phyloP scores from a whole-genome alignment of 2,113 vertebrate genomes.

The Istiophorus platypterus region DNA sequence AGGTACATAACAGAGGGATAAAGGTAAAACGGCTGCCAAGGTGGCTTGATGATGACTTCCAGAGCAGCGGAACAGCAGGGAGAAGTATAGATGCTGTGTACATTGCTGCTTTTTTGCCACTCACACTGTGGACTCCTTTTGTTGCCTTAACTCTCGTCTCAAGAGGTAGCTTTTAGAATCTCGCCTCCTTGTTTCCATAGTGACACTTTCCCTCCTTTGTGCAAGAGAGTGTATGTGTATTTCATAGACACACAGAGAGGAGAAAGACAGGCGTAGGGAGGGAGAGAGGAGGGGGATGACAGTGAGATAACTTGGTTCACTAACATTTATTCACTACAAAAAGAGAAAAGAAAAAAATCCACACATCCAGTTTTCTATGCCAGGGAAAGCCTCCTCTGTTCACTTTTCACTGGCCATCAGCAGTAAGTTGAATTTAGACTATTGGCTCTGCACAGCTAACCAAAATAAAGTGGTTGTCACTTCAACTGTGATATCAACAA shows the following conservation, averaged over 20 bases:
- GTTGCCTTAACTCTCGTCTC: constrained; percentile 84
- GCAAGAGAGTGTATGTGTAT: constrained; percentile 70
- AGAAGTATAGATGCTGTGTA: constrained; percentile 64
- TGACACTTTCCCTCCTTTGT: constrained; percentile 87
- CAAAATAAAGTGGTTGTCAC: constrained; percentile 47
- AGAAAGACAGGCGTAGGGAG: constrained; percentile 65
- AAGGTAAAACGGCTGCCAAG: constrained; percentile 38
- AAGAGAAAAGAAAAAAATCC: constrained; percentile 40
- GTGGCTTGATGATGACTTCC: constrained; percentile 45
- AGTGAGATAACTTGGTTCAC: constrained; percentile 77
- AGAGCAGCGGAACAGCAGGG: constrained; percentile 28
- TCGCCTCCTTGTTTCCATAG: constrained; percentile 88
- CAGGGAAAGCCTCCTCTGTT: constrained; percentile 53
- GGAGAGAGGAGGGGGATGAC: constrained; percentile 58
- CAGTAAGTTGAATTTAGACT: constrained; percentile 54
- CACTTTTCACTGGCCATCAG: constrained; percentile 48
- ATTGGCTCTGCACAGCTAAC: constrained; percentile 47
- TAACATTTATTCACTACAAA: constrained; percentile 76
- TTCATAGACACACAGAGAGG: constrained; percentile 72
- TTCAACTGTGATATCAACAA: constrained; percentile 40
- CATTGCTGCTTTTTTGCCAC: constrained; percentile 74
- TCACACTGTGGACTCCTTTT: constrained; percentile 81
- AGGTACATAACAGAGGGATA: constrained; percentile 15
- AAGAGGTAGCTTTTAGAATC: constrained; percentile 88
- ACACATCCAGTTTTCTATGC: constrained; percentile 46